Evolutionary conservation across 2,797 vertebrate species (phyloP), one percentile per base, ranked within the genome.

Genomic region (Vultur gryphus): DNA sequence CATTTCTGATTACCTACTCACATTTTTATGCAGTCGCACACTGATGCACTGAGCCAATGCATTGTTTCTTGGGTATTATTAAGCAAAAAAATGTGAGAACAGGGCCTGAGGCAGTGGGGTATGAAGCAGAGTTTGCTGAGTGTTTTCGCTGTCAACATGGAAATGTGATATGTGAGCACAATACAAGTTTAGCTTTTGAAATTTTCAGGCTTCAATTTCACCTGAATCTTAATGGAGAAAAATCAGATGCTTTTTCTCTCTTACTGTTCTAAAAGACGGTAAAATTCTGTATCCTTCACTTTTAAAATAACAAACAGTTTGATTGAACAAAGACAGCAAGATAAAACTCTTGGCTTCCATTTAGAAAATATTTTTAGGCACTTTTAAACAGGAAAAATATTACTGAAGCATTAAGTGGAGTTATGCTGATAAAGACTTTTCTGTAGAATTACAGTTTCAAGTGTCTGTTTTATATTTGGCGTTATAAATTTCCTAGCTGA

Each of bases 1-100:
- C 13, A 78, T 78, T 97, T 95, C 94, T 97, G 61, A 93, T 86
- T 84, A 76, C 15, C 69, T 58, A 48, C 73, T 82, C 89, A 84
- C 6, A 44, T 89, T 79, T 92, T 75, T 41, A 24, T 41, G 33
- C 43, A 49, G 64, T 54, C 2, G 2, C 35, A 67, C 41, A 49
- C 29, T 77, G 58, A 66, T 39, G 64, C 58, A 70, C 71, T 83
- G 71, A 87, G 16, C 26, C 57, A 65, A 23, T 9, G 4, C 7
- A 3, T 31, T 51, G 13, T 54, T 89, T 93, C 78, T 73, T 37
- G 1, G 35, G 52, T 59, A 44, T 33, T 84, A 43, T 39, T 73
- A 58, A 89, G 90, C 59, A 89, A 84, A 88, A 81, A 52, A n/a
- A 31, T 49, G 46, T 23, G 24, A 75, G 57, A 94, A 76, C 29